Evolutionary conservation across 92 coral and sea anemone genomes (phyloP).

Genomic region (Palythoa grandis): DNA sequence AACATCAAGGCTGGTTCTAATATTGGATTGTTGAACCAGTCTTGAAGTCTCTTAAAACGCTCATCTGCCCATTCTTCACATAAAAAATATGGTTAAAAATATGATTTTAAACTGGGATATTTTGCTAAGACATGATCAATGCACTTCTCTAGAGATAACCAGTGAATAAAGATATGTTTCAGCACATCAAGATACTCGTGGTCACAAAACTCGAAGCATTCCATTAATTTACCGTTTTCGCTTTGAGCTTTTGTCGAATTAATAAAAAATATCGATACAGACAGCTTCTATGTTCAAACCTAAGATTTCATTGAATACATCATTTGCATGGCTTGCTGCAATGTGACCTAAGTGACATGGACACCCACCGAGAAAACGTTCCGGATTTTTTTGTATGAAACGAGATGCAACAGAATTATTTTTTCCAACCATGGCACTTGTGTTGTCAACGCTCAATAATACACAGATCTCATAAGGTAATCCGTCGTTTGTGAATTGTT

Average conservation of each 20-base stretch:
- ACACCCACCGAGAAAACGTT: too few relatives aligned
- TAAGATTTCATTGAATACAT: slow-evolving; percentile 17
- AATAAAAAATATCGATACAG: slow-evolving; percentile 37
- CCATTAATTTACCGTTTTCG: slow-evolving; percentile 46
- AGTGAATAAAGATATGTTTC: slow-evolving; percentile 46
- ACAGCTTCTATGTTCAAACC: slow-evolving; percentile 49
- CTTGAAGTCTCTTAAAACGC: slow-evolving; percentile 39
- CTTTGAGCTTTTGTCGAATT: slow-evolving; percentile 58
- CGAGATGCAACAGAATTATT: too few relatives aligned
- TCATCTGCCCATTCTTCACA: slow-evolving; percentile 45
- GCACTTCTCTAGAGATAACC: slow-evolving; percentile 53
- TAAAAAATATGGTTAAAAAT: too few relatives aligned
- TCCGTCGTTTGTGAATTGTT: too few relatives aligned
- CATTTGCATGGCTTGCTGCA: slow-evolving; percentile 47
- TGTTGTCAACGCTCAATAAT: too few relatives aligned
- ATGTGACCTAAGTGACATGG: too few relatives aligned
- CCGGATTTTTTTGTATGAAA: too few relatives aligned
- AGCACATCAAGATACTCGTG: slow-evolving; percentile 46
- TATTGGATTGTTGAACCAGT: slow-evolving; percentile 41
- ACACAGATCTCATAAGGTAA: too few relatives aligned
- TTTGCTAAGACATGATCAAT: slow-evolving; percentile 39
- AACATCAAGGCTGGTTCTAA: too few relatives aligned
- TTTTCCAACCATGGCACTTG: too few relatives aligned
- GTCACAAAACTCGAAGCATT: slow-evolving; percentile 50
- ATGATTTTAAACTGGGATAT: slow-evolving; percentile 50